phyloP scores from a whole-genome alignment of 2,113 vertebrate genomes.

The Callospermophilus lateralis region DNA sequence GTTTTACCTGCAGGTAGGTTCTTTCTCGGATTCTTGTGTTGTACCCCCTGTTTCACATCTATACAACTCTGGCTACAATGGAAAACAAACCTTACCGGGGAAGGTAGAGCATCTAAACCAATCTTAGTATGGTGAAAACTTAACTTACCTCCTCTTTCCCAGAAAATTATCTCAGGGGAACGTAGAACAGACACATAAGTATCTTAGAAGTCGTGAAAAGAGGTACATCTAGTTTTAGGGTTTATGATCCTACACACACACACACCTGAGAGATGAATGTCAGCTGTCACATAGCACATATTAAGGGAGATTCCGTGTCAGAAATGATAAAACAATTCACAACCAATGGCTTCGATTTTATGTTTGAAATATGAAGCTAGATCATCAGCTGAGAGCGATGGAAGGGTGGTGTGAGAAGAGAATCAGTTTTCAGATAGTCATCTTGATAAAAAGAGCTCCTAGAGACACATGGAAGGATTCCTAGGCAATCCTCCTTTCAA shows the following conservation, averaged over 20 bases:
- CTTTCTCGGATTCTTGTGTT: not conserved
- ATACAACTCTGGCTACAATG: not conserved
- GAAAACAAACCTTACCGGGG: not conserved
- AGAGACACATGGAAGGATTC: not conserved
- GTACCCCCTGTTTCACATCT: not conserved
- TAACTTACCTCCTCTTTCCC: not conserved
- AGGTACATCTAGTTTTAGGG: slow-evolving; percentile 1
- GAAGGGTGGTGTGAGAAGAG: slow-evolving; percentile 16
- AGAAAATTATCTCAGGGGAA: not conserved
- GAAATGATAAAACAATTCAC: slow-evolving; percentile 56
- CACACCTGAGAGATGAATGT: slow-evolving; percentile 20
- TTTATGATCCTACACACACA: slow-evolving; percentile 32
- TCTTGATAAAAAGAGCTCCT: slow-evolving; percentile 9
- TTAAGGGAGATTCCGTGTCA: slow-evolving; percentile 35
- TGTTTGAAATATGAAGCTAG: slow-evolving; percentile 51
- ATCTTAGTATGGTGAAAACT: not conserved
- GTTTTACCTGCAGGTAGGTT: accelerated
- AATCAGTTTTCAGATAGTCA: slow-evolving; percentile 41
- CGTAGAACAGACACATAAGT: not conserved
- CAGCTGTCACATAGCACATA: slow-evolving; percentile 46
- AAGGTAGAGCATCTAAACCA: not conserved
- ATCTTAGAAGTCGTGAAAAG: not conserved
- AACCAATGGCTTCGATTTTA: slow-evolving; percentile 48
- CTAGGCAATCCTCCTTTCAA: not conserved
- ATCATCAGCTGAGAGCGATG: slow-evolving; percentile 18